Evolutionary conservation across 30 jellyfish, hydroid and myxozoan species (phyloP).

Genomic region (Mastigias papua): DNA sequence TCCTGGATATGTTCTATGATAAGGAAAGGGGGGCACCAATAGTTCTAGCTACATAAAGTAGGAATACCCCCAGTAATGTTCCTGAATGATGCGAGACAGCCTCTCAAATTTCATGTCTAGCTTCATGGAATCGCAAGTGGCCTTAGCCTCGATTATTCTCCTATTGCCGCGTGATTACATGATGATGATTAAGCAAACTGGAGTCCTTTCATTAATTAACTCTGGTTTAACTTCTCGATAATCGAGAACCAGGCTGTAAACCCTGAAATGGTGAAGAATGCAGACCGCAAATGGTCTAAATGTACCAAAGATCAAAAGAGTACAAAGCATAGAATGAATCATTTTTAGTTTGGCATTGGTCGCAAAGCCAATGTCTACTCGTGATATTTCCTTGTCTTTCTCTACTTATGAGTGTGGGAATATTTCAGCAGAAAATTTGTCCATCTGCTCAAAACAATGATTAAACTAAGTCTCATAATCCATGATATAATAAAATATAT

Average conservation of each 20-base stretch:
- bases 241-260: neutral
- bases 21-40: too few species aligned
- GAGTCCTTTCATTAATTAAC: constrained; percentile 5
- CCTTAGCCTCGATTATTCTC: neutral
- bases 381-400: too few species aligned
- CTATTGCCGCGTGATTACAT: neutral
- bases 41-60: neutral
- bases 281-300: neutral
- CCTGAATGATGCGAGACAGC: neutral
- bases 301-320: neutral
- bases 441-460: too few species aligned
- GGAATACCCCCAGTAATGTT: neutral
- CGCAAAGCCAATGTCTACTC: neutral
- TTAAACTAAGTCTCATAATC: too few species aligned
- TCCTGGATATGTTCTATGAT: too few species aligned
- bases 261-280: neutral
- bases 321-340: neutral
- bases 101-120: constrained; percentile 1
- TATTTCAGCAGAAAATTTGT: too few species aligned
- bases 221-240: constrained; percentile 11
- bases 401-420: too few species aligned
- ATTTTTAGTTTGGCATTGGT: neutral
- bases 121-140: neutral
- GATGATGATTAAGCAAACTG: constrained; percentile 6
- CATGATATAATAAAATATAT: too few species aligned